Conservation (phyloP, 2,797 vertebrate genomes). For the Rhodeus uyekii region DNA sequence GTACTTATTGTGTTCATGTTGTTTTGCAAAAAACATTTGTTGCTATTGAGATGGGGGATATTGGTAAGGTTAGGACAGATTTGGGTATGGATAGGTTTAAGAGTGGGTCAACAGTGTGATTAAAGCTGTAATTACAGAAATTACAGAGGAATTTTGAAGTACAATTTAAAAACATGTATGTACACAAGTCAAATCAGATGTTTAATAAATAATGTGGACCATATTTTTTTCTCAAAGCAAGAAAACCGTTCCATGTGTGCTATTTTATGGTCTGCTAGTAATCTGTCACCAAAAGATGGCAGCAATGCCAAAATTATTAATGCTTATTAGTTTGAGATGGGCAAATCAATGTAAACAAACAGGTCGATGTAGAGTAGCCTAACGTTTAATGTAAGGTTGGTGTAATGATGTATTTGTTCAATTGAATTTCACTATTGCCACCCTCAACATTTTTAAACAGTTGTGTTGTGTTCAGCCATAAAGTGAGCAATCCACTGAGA, state of each 20-base stretch:
- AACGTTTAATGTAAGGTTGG: background rate
- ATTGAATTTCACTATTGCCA: background rate
- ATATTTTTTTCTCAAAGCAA: conserved; percentile 5
- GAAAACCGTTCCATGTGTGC: background rate
- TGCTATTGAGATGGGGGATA: background rate
- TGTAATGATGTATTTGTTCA: background rate
- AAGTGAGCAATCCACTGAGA: conserved; percentile 21
- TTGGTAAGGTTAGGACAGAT: background rate
- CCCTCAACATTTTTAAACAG: background rate
- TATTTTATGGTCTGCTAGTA: conserved; percentile 17
- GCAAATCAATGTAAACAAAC: background rate
- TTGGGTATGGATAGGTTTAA: background rate
- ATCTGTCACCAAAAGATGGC: conserved; percentile 55
- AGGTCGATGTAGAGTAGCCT: background rate
- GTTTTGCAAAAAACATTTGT: background rate
- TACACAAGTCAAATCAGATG: too few species aligned
- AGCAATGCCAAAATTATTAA: conserved; percentile 25
- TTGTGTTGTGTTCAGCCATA: background rate
- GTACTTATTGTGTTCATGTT: background rate
- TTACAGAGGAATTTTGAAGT: background rate
- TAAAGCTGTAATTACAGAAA: background rate
- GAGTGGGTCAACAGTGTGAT: background rate
- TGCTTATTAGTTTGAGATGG: background rate
- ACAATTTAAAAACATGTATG: background rate
- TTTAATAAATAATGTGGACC: background rate